Percentiles rank a stretch among this genome's conserved stretches.
phyloP scores from a whole-genome alignment of 2,888 invertebrate genomes.

The Diaprepes abbreviatus region DNA sequence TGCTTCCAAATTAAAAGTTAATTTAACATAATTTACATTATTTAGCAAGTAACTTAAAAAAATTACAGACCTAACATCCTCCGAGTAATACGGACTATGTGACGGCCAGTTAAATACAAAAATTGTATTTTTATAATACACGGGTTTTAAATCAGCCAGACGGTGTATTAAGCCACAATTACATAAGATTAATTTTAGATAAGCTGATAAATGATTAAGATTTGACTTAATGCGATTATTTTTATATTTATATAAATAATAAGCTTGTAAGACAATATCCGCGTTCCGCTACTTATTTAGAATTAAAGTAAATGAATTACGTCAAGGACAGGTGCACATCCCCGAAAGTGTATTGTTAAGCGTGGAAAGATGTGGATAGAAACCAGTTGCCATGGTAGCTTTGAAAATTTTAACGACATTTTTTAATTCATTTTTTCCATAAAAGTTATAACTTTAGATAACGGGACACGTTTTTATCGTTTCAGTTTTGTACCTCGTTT shows the following conservation, averaged over 20 bases:
- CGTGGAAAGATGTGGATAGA: too few relatives aligned
- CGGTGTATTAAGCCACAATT: slow-evolving; percentile 46
- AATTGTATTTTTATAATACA: slow-evolving; percentile 44
- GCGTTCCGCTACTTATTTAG: slow-evolving; percentile 1
- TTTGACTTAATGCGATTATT: slow-evolving; percentile 29
- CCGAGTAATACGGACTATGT: slow-evolving; percentile 41
- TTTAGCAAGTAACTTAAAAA: slow-evolving; percentile 37
- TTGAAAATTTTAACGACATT: too few relatives aligned
- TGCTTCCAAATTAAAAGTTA: slow-evolving; percentile 23
- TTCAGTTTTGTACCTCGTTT: too few relatives aligned
- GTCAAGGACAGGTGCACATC: slow-evolving; percentile 1
- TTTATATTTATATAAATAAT: slow-evolving; percentile 38
- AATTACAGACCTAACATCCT: slow-evolving; percentile 40
- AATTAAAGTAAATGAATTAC: slow-evolving; percentile 3
- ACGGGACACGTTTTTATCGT: too few relatives aligned
- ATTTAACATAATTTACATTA: slow-evolving; percentile 42
- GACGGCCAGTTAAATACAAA: slow-evolving; percentile 52
- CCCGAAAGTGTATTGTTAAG: background rate
- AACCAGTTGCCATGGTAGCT: too few relatives aligned
- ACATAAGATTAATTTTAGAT: slow-evolving; percentile 48
- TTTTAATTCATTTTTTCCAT: too few relatives aligned
- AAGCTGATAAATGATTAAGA: slow-evolving; percentile 37
- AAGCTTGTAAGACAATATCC: slow-evolving; percentile 18
- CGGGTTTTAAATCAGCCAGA: slow-evolving; percentile 46
- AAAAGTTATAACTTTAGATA: too few relatives aligned